phyloP scores from a whole-genome alignment of 2,888 invertebrate species.

The Hirtodrosophila cameraria region DNA sequence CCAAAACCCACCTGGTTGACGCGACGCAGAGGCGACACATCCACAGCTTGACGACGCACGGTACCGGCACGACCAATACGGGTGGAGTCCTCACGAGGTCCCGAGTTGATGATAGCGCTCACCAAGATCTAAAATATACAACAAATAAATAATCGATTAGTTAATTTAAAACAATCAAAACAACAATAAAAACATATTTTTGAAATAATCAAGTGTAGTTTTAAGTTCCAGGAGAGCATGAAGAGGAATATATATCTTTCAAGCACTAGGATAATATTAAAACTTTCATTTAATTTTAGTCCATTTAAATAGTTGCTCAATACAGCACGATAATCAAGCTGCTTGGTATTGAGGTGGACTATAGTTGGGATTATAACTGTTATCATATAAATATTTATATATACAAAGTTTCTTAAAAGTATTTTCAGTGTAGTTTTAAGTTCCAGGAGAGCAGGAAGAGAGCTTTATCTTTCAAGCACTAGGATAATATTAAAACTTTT shows the following conservation, averaged over 20 bases:
- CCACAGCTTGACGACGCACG: conserved; percentile 99
- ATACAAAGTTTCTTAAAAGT: background rate
- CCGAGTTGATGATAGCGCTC: conserved; percentile 99
- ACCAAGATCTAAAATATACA: conserved; percentile 89
- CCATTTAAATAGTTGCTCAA: conserved; percentile 28
- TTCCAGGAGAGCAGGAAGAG: conserved; percentile 53
- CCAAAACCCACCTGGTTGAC: conserved; percentile 92
- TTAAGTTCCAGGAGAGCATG: conserved; percentile 64
- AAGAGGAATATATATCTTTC: conserved; percentile 48
- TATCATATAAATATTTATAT: no score
- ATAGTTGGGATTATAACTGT: background rate
- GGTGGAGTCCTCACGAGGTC: conserved; percentile 99
- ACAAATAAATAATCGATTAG: background rate
- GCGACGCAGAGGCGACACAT: conserved; percentile 98
- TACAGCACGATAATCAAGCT: conserved; percentile 5
- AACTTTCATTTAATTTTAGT: conserved; percentile 43
- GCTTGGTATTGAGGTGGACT: conserved; percentile 46
- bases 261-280: conserved; percentile 65
- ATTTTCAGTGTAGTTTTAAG: conserved; percentile 4
- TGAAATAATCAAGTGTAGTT: conserved; percentile 32
- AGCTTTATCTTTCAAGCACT: conserved; percentile 51
- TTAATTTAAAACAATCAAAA: background rate
- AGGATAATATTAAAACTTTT: conserved; percentile 59
- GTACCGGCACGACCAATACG: conserved; percentile 99
- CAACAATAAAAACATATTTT: background rate